These are phyloP conservation scores for Geococcyx californianus DNA, from an alignment of 2,113 vertebrate species.

Conservation along the genomic window DNA sequence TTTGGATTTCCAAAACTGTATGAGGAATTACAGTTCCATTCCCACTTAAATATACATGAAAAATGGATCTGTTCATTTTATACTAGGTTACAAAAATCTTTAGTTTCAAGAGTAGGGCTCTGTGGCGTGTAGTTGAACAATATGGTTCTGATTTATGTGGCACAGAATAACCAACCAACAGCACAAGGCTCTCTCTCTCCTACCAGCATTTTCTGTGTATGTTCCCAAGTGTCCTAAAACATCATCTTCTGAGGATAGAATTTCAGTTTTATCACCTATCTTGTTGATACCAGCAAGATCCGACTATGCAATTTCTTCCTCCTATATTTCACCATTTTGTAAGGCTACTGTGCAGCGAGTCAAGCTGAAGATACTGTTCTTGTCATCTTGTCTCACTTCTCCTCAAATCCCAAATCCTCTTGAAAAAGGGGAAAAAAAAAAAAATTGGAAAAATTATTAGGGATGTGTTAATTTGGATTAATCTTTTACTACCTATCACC, in stretches of 20 bases:
- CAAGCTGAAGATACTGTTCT: background rate
- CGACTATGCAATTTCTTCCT: background rate
- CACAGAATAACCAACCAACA: background rate
- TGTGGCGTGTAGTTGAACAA: background rate
- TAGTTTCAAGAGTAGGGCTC: background rate
- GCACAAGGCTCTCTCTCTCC: background rate
- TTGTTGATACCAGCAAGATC: background rate
- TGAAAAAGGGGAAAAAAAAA: background rate
- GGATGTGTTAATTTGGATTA: slow-evolving; percentile 12
- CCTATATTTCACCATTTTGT: background rate
- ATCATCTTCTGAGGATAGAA: background rate
- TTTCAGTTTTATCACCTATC: background rate
- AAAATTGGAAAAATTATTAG: background rate
- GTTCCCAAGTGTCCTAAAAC: background rate
- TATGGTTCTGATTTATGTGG: background rate
- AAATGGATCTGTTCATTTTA: background rate
- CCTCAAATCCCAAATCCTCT: background rate
- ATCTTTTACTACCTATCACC: background rate
- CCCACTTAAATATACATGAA: background rate
- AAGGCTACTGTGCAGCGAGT: background rate
- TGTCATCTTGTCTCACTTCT: background rate
- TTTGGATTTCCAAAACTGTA: background rate
- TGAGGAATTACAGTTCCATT: background rate
- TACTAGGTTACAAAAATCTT: background rate
- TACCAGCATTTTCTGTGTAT: background rate